Evolutionary conservation across 2,888 invertebrate genomes (phyloP), one percentile per base, ranked within the genome.

Genomic region (Ennomos erosarius): DNA sequence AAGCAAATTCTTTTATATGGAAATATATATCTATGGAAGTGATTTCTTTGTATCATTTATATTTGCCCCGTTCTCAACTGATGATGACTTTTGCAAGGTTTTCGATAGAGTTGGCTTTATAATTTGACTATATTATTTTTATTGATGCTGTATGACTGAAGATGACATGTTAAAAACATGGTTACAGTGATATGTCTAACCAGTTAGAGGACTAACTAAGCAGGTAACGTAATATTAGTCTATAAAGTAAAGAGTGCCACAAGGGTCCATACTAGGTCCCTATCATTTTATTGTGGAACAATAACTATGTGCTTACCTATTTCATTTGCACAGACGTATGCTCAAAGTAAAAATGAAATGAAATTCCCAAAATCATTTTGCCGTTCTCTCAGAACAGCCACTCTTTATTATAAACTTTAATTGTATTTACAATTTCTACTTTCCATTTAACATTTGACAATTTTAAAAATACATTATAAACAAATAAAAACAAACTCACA

Each of bases 321-420:
- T 26, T 3, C n/a, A n/a, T n/a, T n/a, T n/a, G 26, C 6, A 26
- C 0, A 26, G 26, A 26, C 3, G 26, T 26, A 26, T 26, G 26
- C 6, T 26, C 4, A 26, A 26, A 5, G 26, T 4, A 6, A 26
- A 26, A 38, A 44, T 0, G 11, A 8, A 49, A 47, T 37, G 33
- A 52, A 56, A 44, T 45, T 16, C 10, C 9, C 3, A 9, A 43
- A 67, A 68, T 70, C 74, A 78, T 83, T 81, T 87, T 79, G 85
- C 72, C 71, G 82, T 84, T 74, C 92, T 92, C 85, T 78, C 84
- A 92, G 92, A 88, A 90, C 81, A 82, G 73, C 84, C 85, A 81
- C 84, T 84, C 81, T 91, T 92, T 92, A 92, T 92, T 88, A 92
- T 91, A 92, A 92, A 91, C 92, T 91, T 92, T 92, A 91, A 90